A percentile compares a stretch with the other conserved stretches of the same genome.
These are phyloP conservation scores for Ophraella communa DNA, from an alignment of 2,888 invertebrate genomes.

Conservation along the genomic window DNA sequence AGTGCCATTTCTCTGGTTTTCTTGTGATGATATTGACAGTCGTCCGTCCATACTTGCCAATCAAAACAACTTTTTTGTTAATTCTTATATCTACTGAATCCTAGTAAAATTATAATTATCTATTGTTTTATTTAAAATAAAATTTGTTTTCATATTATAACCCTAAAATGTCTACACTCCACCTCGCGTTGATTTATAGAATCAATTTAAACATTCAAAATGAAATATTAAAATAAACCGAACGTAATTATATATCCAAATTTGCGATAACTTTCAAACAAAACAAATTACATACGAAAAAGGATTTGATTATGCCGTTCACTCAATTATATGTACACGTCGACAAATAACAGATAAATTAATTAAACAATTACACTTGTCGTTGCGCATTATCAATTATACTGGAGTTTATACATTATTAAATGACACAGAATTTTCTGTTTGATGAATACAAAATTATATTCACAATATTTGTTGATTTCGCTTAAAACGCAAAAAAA, in stretches of 20 bases:
- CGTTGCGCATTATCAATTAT: background rate
- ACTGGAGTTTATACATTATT: background rate
- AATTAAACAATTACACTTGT: slow-evolving; percentile 7
- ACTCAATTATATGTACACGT: slow-evolving; percentile 6
- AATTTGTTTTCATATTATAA: no score
- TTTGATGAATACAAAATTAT: background rate
- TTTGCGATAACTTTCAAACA: background rate
- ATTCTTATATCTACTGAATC: no score
- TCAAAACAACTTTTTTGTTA: no score
- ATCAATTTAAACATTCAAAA: no score
- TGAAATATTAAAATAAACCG: background rate
- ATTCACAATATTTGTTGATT: background rate
- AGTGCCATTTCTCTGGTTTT: no score
- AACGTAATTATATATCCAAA: background rate
- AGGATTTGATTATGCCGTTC: background rate
- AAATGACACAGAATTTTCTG: background rate
- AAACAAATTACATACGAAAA: background rate
- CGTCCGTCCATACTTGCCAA: no score
- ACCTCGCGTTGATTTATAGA: no score
- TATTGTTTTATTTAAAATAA: no score
- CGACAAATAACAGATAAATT: slow-evolving; percentile 7
- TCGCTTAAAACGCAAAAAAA: no score
- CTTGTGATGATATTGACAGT: no score
- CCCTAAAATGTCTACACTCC: no score
- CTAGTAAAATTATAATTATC: no score